phyloP scores from a whole-genome alignment of 2,888 invertebrate genomes.

The Andrena praecox region DNA sequence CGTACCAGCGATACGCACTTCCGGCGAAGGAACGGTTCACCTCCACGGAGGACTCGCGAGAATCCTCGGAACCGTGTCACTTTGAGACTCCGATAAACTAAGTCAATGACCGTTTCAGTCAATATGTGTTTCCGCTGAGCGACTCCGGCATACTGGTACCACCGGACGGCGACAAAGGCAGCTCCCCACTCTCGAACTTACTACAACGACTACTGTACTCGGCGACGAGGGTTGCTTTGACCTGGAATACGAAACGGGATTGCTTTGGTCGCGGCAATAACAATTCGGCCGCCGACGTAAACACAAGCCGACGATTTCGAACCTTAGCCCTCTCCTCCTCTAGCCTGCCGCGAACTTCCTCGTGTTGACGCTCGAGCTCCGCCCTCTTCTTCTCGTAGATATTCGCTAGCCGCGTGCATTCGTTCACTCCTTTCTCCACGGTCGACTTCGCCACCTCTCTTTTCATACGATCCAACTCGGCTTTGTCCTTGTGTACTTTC shows the following conservation, averaged over 20 bases:
- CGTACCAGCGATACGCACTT: constrained; percentile 11
- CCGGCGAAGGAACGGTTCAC: constrained; percentile 26
- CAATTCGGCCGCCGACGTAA: background rate
- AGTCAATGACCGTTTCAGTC: constrained; percentile 61
- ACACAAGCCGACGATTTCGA: constrained; percentile 30
- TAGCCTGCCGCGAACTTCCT: constrained; percentile 90
- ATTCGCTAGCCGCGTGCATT: constrained; percentile 92
- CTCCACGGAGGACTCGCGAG: constrained; percentile 15
- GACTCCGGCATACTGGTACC: constrained; percentile 80
- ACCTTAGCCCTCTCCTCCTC: constrained; percentile 90
- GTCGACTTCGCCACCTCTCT: constrained; percentile 93
- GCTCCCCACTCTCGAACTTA: constrained; percentile 81
- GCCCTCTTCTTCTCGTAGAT: constrained; percentile 91
- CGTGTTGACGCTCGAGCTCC: constrained; percentile 92
- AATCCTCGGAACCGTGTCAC: constrained; percentile 29
- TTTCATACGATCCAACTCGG: constrained; percentile 94
- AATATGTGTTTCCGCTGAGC: constrained; percentile 80
- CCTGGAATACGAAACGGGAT: constrained; percentile 69
- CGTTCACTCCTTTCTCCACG: constrained; percentile 95
- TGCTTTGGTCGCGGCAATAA: background rate
- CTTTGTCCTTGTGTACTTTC: constrained; percentile 95
- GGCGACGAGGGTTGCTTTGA: constrained; percentile 79
- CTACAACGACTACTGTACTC: constrained; percentile 82
- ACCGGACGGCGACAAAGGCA: constrained; percentile 80
- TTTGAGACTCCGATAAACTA: constrained; percentile 20